These are phyloP conservation scores for Karalla daura DNA, from an alignment of 2,797 vertebrate species.

Conservation along the genomic window DNA sequence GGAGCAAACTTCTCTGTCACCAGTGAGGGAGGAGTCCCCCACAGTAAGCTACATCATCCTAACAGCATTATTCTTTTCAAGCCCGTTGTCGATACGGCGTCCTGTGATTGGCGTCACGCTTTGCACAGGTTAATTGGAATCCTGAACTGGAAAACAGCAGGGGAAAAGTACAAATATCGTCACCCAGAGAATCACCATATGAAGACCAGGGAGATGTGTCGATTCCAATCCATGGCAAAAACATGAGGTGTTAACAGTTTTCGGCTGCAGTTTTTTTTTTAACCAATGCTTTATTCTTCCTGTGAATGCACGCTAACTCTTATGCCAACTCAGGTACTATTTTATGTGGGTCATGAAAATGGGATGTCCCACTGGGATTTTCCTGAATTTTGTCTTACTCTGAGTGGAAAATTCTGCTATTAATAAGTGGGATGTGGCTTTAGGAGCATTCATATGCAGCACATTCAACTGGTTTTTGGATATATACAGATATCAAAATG, in stretches of 20 bases:
- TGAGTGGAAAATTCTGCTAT: too few relatives aligned
- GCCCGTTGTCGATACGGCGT: constrained; percentile 76
- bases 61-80: constrained; percentile 82
- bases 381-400: too few relatives aligned
- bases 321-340: too few relatives aligned
- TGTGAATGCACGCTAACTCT: too few relatives aligned
- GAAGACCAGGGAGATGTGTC: constrained; percentile 59
- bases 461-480: too few relatives aligned
- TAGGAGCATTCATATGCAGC: too few relatives aligned
- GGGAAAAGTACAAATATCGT: constrained; percentile 77
- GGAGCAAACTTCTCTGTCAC: constrained; percentile 85
- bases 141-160: constrained; percentile 82
- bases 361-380: too few relatives aligned
- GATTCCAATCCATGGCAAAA: constrained; percentile 53
- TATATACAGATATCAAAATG: too few relatives aligned
- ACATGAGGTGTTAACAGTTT: constrained; percentile 61
- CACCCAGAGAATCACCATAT: constrained; percentile 68
- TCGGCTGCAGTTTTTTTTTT: constrained; percentile 40
- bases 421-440: too few relatives aligned
- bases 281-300: constrained; percentile 1
- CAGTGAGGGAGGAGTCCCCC: constrained; percentile 74
- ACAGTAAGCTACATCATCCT: constrained; percentile 79
- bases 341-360: too few relatives aligned
- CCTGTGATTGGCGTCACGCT: constrained; percentile 81
- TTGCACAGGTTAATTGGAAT: constrained; percentile 86